Evolutionary conservation across 1,140 invertebrate species (phyloP).

Genomic region (Andricus grossulariae): DNA sequence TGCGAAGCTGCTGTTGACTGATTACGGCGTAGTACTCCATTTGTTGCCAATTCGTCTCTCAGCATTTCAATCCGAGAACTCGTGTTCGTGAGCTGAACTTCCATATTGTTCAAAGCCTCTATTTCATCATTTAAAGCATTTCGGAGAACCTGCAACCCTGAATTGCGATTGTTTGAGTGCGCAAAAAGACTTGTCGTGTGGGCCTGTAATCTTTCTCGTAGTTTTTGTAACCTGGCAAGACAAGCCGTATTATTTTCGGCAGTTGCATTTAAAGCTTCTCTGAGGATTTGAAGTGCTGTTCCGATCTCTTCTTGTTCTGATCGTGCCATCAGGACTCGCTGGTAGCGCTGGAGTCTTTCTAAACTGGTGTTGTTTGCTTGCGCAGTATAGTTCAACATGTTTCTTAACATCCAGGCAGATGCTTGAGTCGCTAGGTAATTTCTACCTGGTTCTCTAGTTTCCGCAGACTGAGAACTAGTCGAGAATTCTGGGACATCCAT

Average conservation of each 20-base stretch:
- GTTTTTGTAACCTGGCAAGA: constrained; percentile 48
- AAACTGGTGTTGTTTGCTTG: constrained; percentile 52
- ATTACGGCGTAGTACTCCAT: constrained; percentile 27
- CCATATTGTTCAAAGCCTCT: constrained; percentile 54
- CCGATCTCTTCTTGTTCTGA: constrained; percentile 44
- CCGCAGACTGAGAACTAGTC: constrained; percentile 32
- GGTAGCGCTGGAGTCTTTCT: constrained; percentile 47
- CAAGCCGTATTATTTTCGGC: constrained; percentile 52
- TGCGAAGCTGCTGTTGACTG: constrained; percentile 1
- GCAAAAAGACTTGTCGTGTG: constrained; percentile 43
- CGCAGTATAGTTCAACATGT: constrained; percentile 48
- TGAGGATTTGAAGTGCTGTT: constrained; percentile 44
- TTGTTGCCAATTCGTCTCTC: constrained; percentile 46
- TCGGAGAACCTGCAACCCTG: constrained; percentile 43
- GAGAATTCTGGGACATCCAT: constrained; percentile 76
- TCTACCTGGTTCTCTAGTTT: constrained; percentile 20
- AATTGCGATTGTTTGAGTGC: constrained; percentile 38
- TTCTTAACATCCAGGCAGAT: constrained; percentile 53
- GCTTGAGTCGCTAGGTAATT: constrained; percentile 40
- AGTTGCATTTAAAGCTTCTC: constrained; percentile 48
- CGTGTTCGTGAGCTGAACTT: constrained; percentile 51
- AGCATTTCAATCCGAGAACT: constrained; percentile 55
- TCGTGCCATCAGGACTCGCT: constrained; percentile 44
- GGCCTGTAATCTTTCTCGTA: constrained; percentile 49
- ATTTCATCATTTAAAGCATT: constrained; percentile 56